Evolutionary conservation across 2,888 invertebrate genomes (phyloP), one percentile per base, ranked within the genome.

Genomic region (Deilephila porcellus): DNA sequence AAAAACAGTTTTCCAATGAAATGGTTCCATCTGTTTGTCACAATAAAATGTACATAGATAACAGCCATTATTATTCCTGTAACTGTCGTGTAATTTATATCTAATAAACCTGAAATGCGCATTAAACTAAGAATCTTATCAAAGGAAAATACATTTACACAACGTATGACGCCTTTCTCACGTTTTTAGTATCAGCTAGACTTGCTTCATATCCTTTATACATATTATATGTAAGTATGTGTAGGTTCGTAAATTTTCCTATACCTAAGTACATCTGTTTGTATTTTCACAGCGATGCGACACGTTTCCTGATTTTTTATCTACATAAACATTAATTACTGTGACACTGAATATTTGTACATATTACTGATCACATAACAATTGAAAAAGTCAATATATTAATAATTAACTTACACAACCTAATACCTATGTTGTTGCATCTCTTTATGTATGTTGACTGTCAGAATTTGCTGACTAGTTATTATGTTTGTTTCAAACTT

Each of bases 41-140:
- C 56, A n/a, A 56, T n/a, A 19, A 56, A n/a, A 56, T n/a, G 14
- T 45, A 14, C n/a, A n/a, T 56, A 56, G 56, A 56, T 56, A 56
- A 56, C 17, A 56, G n/a, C 6, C n/a, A 56, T 45, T 56, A 56
- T 56, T 56, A 4, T 56, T 56, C 56, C 56, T n/a, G n/a, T 56
- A 19, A n/a, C n/a, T 56, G 56, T 19, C 56, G 19, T n/a, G 19
- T 56, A n/a, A 5, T 56, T 56, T 56, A 56, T 56, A 56, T 56
- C n/a, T 56, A 56, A 17, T 56, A 56, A 56, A 56, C 56, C 56
- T 56, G 56, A 56, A 56, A 56, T 56, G 56, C 56, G 56, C 56
- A 56, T 56, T 56, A 56, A 56, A 56, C 56, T 56, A n/a, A 56
- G 56, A 56, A 56, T 56, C 56, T 56, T 56, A 56, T 56, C 56